Base-by-base conservation (phyloP, 2,113 vertebrate species). In the Electrona antarctica region DNA sequence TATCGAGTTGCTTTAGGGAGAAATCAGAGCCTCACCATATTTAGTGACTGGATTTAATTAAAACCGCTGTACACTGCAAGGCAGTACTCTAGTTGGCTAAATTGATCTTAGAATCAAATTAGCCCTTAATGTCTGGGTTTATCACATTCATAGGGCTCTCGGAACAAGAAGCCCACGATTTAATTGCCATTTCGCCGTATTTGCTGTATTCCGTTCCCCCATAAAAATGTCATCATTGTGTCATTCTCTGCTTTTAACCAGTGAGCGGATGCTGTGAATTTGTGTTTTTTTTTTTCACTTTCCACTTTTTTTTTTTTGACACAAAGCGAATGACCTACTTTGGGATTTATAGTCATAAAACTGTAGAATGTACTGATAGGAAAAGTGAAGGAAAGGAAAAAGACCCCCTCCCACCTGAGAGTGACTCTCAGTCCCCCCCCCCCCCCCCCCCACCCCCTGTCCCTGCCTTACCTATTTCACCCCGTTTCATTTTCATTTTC, bases 151-250 rank as follows among this genome's bases (percentile, higher is more conserved):
- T 61, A 55, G 64, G 21, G 45, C 83, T 74, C 28, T 52, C 57
- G 66, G 48, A 71, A 77, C 62, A 71, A 59, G 56, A 60, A 70
- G 55, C 69, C 46, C 41, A 64, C 78, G 74, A 73, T 88, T 83
- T 78, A 83, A 90, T 88, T 84, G 76, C 52, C 68, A 83, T 88
- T 88, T 89, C 76, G 67, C 71, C 69, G 76, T 74, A 21, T 21
- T 67, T 63, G 67, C 58, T 33, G 21, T 67, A 33, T 76, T 78
- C 75, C 65, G 71, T 74, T 64, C 64, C 65, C 21, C 68, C 58
- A 88, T 85, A 73, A 60, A 82, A 87, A 73, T 87, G 85, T 85
- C 76, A 87, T 84, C 57, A 71, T 55, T 14, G 28, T 62, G 41
- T 74, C 64, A 66, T 52, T 46, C 62, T 77, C 54, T 71, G 71